Evolutionary conservation across 1,140 invertebrate genomes (phyloP).

Genomic region (Tetragnatha versicolor): DNA sequence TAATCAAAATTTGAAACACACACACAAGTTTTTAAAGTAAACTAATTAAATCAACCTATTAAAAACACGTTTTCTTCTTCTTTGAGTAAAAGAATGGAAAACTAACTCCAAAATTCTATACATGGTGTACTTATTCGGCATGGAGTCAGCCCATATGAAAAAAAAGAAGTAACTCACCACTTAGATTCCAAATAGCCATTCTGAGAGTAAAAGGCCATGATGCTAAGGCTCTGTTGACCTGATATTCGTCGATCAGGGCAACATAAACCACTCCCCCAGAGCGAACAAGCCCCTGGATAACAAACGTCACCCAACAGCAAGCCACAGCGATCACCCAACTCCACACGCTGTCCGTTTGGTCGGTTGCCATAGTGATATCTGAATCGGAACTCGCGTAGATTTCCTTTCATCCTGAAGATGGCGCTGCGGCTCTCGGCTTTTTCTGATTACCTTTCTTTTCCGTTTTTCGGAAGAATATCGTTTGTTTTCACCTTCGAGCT

Average conservation of each 20-base stretch:
- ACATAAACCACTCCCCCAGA: conserved; percentile 51
- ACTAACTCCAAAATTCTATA: no score
- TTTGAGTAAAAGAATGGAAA: no score
- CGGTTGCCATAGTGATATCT: conserved; percentile 11
- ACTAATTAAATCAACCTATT: no score
- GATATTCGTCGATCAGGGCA: conserved; percentile 51
- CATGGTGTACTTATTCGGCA: no score
- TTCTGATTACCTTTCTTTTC: no score
- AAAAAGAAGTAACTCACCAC: conserved; percentile 15
- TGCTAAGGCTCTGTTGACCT: conserved; percentile 37
- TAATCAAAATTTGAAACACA: no score
- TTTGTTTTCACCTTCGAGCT: no score
- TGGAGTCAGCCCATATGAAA: no score
- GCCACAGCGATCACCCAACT: conserved; percentile 56
- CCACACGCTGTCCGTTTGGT: conserved; percentile 15
- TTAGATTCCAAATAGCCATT: conserved; percentile 56
- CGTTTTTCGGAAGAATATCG: no score
- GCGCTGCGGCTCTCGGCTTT: background rate
- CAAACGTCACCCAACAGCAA: conserved; percentile 58
- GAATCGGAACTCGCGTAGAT: background rate
- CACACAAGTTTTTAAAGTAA: no score
- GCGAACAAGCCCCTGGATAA: conserved; percentile 57
- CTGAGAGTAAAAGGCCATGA: conserved; percentile 54
- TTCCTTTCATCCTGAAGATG: background rate
- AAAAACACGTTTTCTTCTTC: no score